Percentiles rank a stretch among this genome's conserved stretches.
Conservation (phyloP, 2,888 invertebrate species). For the Eilema griseolum region DNA sequence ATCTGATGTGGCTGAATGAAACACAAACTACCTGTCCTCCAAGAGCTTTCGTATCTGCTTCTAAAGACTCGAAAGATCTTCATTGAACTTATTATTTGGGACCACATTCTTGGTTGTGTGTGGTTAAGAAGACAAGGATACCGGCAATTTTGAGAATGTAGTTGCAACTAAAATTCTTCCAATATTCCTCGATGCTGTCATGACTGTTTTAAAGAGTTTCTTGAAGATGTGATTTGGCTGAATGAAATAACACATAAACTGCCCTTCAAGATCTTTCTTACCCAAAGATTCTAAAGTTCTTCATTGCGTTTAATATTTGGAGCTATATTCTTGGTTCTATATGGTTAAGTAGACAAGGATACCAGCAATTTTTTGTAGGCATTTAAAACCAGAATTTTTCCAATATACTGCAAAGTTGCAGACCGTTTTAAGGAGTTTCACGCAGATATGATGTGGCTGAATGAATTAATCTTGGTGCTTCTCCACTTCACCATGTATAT, state of each 20-base stretch:
- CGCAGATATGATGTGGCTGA: not conserved
- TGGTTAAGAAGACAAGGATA: no score
- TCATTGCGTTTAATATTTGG: not conserved
- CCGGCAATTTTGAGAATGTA: no score
- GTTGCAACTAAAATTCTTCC: no score
- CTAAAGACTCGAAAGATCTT: no score
- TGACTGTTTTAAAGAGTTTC: not conserved
- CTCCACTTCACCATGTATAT: not conserved
- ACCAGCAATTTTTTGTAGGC: not conserved
- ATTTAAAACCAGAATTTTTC: not conserved
- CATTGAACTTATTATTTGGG: no score
- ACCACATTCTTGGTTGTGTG: no score
- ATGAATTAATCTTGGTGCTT: not conserved
- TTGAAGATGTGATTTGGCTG: not conserved
- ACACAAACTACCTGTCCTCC: no score
- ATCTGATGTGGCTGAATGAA: not conserved
- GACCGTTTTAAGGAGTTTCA: not conserved
- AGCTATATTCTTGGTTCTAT: not conserved
- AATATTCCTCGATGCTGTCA: no score
- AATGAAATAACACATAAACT: no score
- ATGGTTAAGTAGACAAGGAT: not conserved
- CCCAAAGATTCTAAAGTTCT: not conserved
- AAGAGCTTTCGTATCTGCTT: no score
- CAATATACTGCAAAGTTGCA: no score
- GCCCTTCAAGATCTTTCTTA: no score